A percentile compares a stretch with the other conserved stretches of the same genome.
These are phyloP conservation scores for Cydia amplana DNA, from an alignment of 1,140 invertebrate species.

Conservation along the genomic window DNA sequence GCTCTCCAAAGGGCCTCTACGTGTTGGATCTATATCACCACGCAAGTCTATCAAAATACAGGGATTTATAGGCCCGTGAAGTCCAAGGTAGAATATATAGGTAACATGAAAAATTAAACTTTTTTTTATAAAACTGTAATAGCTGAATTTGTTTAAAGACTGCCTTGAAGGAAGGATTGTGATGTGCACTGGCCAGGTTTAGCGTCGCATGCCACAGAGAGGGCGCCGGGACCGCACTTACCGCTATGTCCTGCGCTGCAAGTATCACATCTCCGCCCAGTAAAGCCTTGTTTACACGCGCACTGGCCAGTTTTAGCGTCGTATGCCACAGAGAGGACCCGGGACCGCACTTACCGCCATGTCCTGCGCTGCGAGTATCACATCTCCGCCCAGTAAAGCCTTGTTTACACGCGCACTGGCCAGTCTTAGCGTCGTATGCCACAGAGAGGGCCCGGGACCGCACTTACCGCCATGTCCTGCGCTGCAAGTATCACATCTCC, in stretches of 20 bases:
- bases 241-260: conserved; percentile 80
- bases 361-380: conserved; percentile 83
- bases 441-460: conserved; percentile 76
- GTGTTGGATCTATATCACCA: no score
- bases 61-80: no score
- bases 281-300: conserved; percentile 85
- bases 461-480: conserved; percentile 55
- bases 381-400: conserved; percentile 92
- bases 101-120: no score
- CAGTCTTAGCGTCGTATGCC: conserved; percentile 87
- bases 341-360: conserved; percentile 50
- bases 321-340: conserved; percentile 84
- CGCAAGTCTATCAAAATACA: no score
- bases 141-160: no score
- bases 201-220: conserved; percentile 89
- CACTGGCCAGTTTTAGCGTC: conserved; percentile 89
- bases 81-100: no score
- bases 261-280: conserved; percentile 91
- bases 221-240: conserved; percentile 40
- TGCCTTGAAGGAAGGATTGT: no score
- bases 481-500: conserved; percentile 90
- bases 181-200: conserved; percentile 83
- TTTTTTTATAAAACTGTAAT: no score
- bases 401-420: conserved; percentile 87
- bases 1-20: no score